Base-by-base conservation (phyloP, 2,888 invertebrate species). In the Leucozona laternaria region DNA sequence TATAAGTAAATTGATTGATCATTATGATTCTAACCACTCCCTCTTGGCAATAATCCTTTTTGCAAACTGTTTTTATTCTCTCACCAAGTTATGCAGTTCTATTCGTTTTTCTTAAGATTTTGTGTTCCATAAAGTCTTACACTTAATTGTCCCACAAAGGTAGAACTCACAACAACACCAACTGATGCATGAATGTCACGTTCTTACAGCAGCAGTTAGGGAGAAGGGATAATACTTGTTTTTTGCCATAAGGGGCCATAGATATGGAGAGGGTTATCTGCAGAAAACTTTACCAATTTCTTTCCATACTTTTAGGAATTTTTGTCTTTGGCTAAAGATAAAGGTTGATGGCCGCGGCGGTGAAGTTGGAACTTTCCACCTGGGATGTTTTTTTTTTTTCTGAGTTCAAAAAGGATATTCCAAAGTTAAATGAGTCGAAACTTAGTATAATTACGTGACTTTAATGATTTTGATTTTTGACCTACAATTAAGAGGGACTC, bases 121-220 rank as follows among this genome's bases (percentile, higher is more conserved):
- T 71, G n/a, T 45, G 4, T 48, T 75, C 72, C 82, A 77, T 82
- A 79, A 78, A 82, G 64, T 82, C 75, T 58, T 70, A 79, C 45
- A 79, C 75, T 86, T 82, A 86, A 86, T 82, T 86, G 75, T 53
- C 78, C 57, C 45, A 75, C 71, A 79, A 48, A 15, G 7, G 22
- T 0, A 57, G 2, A 17, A 10, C 22, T 20, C 7, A 62, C 43
- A 73, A 68, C 62, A 73, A 78, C 73, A 86, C 55, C 57, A 60
- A 70, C 53, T 86, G 86, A 86, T 79, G 86, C 82, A 82, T 79
- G 73, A 82, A 82, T 82, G 82, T 86, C 86, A 86, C 86, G 86
- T 86, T 78, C 81, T 86, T 62, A 31, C 62, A 64, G 62, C 25
- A 64, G 43, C n/a, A 20, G 22, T 15, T 50, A 17, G 17, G 17